These are phyloP conservation scores for Elmis aenea DNA, from an alignment of 2,888 invertebrate genomes.

Conservation along the genomic window DNA sequence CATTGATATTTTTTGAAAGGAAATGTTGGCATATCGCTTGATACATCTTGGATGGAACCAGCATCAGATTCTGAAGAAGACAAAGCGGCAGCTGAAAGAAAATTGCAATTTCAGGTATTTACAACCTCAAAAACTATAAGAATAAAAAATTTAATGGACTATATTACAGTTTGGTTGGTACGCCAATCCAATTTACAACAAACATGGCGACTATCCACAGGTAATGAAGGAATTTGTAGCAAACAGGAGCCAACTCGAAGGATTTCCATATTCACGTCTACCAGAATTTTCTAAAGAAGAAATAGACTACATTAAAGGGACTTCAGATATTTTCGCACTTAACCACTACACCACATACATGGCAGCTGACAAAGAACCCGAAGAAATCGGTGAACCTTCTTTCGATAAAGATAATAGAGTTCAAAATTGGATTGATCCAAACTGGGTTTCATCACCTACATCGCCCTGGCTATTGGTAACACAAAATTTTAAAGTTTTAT, in stretches of 20 bases:
- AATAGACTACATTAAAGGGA: constrained; percentile 54
- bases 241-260: constrained; percentile 54
- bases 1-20: constrained; percentile 40
- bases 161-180: constrained; percentile 65
- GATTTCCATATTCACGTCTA: constrained; percentile 57
- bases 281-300: constrained; percentile 59
- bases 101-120: constrained; percentile 51
- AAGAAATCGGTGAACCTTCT: constrained; percentile 1
- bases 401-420: constrained; percentile 3
- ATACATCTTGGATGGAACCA: constrained; percentile 51
- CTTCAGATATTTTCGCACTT: constrained; percentile 68
- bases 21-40: constrained; percentile 52
- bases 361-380: background rate
- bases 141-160: constrained; percentile 19
- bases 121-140: too few species aligned
- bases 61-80: constrained; percentile 47
- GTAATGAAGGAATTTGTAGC: constrained; percentile 58
- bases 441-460: constrained; percentile 2
- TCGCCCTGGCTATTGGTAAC: constrained; percentile 4
- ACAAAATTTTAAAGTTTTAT: too few species aligned
- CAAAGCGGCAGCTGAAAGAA: constrained; percentile 48
- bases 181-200: constrained; percentile 60
- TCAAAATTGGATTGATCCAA: background rate
- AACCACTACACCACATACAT: constrained; percentile 63
- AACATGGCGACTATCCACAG: constrained; percentile 61